phyloP scores from a whole-genome alignment of 2,113 vertebrate genomes.

The Passerina amoena region DNA sequence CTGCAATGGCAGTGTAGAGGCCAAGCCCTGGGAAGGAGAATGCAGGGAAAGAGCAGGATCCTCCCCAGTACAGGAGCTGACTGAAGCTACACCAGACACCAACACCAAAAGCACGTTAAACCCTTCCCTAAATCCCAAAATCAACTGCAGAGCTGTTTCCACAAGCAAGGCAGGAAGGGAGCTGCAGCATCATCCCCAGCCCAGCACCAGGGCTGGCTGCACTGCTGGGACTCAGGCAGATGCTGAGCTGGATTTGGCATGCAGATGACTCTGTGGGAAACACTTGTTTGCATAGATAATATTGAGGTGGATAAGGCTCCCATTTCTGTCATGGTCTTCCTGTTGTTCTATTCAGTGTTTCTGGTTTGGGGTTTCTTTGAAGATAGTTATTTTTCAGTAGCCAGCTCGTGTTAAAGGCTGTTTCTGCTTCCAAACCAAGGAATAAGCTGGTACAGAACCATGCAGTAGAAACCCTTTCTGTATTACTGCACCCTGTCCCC shows the following conservation, averaged over 20 bases:
- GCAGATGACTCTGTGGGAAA: background rate
- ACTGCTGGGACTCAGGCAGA: background rate
- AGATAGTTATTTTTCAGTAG: background rate
- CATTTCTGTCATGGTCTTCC: background rate
- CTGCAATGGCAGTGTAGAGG: background rate
- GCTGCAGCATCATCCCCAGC: background rate
- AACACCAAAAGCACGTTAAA: background rate
- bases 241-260: background rate
- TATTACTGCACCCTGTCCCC: background rate
- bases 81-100: background rate
- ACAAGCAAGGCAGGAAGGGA: background rate
- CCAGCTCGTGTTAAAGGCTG: background rate
- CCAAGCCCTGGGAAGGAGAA: background rate
- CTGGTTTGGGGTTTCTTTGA: background rate
- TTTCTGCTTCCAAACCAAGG: background rate
- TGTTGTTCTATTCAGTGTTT: background rate
- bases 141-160: background rate
- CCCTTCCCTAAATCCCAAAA: background rate
- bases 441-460: background rate
- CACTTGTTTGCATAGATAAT: background rate
- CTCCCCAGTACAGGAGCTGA: background rate
- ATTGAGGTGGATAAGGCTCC: background rate
- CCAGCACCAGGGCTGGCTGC: background rate
- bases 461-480: background rate
- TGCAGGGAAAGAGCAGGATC: background rate